Evolutionary conservation across 2,888 invertebrate species (phyloP), one percentile per base, ranked within the genome.

Genomic region (Volucella bombylans): DNA sequence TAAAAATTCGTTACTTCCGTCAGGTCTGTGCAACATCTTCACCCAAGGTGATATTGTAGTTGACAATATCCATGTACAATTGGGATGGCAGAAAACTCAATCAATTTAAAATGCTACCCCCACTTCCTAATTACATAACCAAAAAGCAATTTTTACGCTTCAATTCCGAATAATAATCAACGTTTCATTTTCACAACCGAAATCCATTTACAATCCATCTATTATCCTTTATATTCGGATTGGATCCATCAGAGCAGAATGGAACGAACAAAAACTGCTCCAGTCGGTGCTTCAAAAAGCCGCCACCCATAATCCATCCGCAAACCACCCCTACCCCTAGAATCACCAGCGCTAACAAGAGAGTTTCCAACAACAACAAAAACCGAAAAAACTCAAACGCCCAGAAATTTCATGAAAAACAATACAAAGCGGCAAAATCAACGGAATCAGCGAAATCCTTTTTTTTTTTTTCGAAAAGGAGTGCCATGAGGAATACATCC

Each of bases 141-240:
- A 50, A 57, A 71, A 78, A 79, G 79, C 71, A 79, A 79, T 72
- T 71, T 79, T 72, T 65, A 72, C 79, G 72, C 79, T 72, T 65
- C 79, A 45, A 65, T 79, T 72, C 47, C 57, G 18, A 79, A 79
- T 72, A 67, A 79, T 64, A 72, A 79, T 72, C 71, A 79, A 67
- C 79, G 65, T 79, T 79, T 72, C 52, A 79, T 79, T 72, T 52
- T 52, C 64, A 64, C 77, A 64, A 78, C 65, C 65, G 18, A 71
- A 71, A 71, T 71, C 64, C 78, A 77, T 71, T 71, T 78, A 65
- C 64, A 71, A 78, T 71, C 64, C 71, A 78, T 78, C 71, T 64
- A 78, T 71, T 78, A 78, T 78, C 71, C 71, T 78, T 71, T 78
- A 79, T 79, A 64, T 59, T 72, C 43, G 59, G 52, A 79, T 79